Evolutionary conservation across 2,888 invertebrate genomes (phyloP).

Genomic region (Mesochorus sp.): DNA sequence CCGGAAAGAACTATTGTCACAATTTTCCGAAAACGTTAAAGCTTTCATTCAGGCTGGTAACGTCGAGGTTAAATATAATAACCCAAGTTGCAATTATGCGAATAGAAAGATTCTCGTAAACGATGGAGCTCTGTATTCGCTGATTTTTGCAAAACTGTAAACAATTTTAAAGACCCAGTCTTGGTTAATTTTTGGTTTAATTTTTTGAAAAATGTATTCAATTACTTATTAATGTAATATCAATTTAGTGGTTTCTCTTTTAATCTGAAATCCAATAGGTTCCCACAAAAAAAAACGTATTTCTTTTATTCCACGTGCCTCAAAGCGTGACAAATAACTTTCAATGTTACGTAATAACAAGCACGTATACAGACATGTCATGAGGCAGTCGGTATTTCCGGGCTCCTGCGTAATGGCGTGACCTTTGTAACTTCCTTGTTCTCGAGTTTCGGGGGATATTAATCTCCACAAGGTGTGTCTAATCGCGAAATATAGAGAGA

Average conservation of each 20-base stretch:
- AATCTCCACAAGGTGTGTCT: constrained; percentile 28
- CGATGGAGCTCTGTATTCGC: too few relatives aligned
- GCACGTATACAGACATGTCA: background rate
- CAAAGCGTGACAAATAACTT: too few relatives aligned
- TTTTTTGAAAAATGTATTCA: too few relatives aligned
- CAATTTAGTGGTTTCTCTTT: too few relatives aligned
- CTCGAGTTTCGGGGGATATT: background rate
- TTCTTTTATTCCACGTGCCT: too few relatives aligned
- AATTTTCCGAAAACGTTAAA: constrained; percentile 14
- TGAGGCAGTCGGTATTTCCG: constrained; percentile 16
- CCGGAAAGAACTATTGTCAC: background rate
- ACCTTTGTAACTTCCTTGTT: constrained; percentile 35
- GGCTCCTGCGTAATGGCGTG: constrained; percentile 22
- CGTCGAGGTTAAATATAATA: constrained; percentile 21
- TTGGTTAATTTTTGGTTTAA: too few relatives aligned
- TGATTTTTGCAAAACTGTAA: background rate
- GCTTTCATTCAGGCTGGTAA: background rate
- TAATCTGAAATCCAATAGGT: too few relatives aligned
- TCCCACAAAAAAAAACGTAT: too few relatives aligned
- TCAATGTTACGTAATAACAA: too few relatives aligned
- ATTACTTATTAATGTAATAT: too few relatives aligned
- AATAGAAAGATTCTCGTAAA: background rate
- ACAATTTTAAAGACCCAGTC: too few relatives aligned
- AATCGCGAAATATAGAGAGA: background rate
- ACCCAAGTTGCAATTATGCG: background rate